phyloP scores from a whole-genome alignment of 1,140 invertebrate genomes.

The Asbolus verrucosus region DNA sequence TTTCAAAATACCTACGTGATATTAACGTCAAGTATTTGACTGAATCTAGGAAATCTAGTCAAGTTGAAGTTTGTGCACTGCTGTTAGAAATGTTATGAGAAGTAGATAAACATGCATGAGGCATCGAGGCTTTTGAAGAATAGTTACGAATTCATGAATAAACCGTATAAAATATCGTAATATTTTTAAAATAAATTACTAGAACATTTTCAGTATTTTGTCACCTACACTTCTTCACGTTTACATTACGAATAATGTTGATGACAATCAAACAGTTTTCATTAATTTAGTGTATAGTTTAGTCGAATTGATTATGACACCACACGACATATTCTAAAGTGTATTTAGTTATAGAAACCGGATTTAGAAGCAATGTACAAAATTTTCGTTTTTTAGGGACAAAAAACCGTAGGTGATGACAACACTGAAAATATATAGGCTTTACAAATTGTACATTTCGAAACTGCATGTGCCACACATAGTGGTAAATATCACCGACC shows the following conservation, averaged over 20 bases:
- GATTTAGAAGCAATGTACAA: constrained; percentile 12
- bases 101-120: constrained; percentile 44
- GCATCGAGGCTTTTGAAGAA: constrained; percentile 45
- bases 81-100: constrained; percentile 52
- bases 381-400: constrained; percentile 1
- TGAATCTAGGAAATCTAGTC: constrained; percentile 59
- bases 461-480: constrained; percentile 45
- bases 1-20: constrained; percentile 59
- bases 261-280: constrained; percentile 38
- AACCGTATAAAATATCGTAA: constrained; percentile 38
- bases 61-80: constrained; percentile 57
- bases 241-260: constrained; percentile 37
- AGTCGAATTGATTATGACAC: constrained; percentile 19
- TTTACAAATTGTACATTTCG: constrained; percentile 39
- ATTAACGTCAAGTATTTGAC: constrained; percentile 63
- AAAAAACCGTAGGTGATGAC: constrained; percentile 16
- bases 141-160: constrained; percentile 39
- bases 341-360: constrained; percentile 28
- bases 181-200: constrained; percentile 43
- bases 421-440: constrained; percentile 31
- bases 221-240: constrained; percentile 8
- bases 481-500: constrained; percentile 58
- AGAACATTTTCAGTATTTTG: constrained; percentile 22
- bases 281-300: constrained; percentile 34
- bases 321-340: constrained; percentile 16